These are phyloP conservation scores for Drosophila mimetica DNA, from an alignment of 2,888 invertebrate species.

Conservation along the genomic window DNA sequence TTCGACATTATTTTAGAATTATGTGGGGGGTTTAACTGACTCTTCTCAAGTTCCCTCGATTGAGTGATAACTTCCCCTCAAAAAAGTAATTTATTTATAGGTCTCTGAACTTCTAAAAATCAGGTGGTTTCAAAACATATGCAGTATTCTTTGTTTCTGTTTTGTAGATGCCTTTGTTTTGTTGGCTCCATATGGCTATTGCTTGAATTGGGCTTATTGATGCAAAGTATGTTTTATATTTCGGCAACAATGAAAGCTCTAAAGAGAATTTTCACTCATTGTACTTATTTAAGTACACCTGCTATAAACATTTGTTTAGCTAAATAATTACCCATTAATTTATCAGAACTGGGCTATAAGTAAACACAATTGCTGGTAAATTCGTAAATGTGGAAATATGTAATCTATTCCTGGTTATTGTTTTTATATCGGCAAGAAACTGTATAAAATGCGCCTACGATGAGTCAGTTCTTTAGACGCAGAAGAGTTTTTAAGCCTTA, in stretches of 20 bases:
- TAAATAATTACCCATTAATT: too few relatives aligned
- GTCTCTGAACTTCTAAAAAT: background rate
- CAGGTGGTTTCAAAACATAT: background rate
- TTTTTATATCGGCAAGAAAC: background rate
- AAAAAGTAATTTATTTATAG: background rate
- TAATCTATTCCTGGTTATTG: constrained; percentile 1
- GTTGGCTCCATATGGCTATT: background rate
- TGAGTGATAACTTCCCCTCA: constrained; percentile 15
- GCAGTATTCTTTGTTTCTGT: background rate
- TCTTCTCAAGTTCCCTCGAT: background rate
- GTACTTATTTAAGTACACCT: too few relatives aligned
- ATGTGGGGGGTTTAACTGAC: background rate
- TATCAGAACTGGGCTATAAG: too few relatives aligned
- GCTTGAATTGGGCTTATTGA: background rate
- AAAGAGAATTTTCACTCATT: too few relatives aligned
- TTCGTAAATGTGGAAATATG: too few relatives aligned
- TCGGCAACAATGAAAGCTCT: background rate
- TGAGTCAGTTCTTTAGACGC: background rate
- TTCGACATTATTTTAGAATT: constrained; percentile 39
- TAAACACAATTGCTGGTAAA: too few relatives aligned
- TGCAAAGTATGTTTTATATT: background rate
- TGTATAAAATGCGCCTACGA: background rate
- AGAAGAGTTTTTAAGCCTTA: background rate
- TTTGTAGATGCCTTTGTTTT: background rate
- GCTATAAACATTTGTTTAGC: too few relatives aligned